These are phyloP conservation scores for Henicopernis longicauda DNA, from an alignment of 2,113 vertebrate species.

Conservation along the genomic window DNA sequence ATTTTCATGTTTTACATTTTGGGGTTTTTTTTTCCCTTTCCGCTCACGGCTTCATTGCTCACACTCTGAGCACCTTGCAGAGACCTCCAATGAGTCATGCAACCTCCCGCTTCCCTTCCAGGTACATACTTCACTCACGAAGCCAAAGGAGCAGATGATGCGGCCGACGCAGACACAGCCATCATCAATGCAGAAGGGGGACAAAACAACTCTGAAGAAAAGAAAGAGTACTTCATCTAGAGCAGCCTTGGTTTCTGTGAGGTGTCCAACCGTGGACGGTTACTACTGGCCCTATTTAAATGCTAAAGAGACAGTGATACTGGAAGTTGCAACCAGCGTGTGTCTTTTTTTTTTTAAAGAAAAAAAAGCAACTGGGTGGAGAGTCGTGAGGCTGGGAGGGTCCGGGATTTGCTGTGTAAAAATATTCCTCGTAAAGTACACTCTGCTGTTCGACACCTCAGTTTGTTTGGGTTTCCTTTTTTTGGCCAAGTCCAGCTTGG, in stretches of 20 bases:
- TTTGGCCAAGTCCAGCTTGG: slow-evolving; percentile 79
- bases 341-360: slow-evolving; percentile 41
- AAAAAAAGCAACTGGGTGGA: slow-evolving; percentile 62
- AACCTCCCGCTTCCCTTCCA: slow-evolving; percentile 64
- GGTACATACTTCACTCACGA: slow-evolving; percentile 99
- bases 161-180: slow-evolving; percentile 96
- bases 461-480: slow-evolving; percentile 68
- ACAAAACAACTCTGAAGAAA: slow-evolving; percentile 97
- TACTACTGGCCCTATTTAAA: slow-evolving; percentile 74
- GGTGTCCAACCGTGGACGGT: slow-evolving; percentile 76
- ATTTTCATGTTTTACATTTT: fast-evolving
- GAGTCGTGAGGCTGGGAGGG: slow-evolving; percentile 75
- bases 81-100: slow-evolving; percentile 1
- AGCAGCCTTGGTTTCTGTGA: slow-evolving; percentile 76
- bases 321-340: slow-evolving; percentile 72
- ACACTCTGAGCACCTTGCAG: not conserved
- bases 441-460: slow-evolving; percentile 90
- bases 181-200: slow-evolving; percentile 99
- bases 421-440: slow-evolving; percentile 86
- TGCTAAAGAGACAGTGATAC: slow-evolving; percentile 73
- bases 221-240: slow-evolving; percentile 99
- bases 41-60: fast-evolving
- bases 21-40: not conserved
- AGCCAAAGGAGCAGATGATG: slow-evolving; percentile 98
- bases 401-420: slow-evolving; percentile 78